Base-by-base conservation (phyloP, 2,113 vertebrate species). In the Engystomops pustulosus region DNA sequence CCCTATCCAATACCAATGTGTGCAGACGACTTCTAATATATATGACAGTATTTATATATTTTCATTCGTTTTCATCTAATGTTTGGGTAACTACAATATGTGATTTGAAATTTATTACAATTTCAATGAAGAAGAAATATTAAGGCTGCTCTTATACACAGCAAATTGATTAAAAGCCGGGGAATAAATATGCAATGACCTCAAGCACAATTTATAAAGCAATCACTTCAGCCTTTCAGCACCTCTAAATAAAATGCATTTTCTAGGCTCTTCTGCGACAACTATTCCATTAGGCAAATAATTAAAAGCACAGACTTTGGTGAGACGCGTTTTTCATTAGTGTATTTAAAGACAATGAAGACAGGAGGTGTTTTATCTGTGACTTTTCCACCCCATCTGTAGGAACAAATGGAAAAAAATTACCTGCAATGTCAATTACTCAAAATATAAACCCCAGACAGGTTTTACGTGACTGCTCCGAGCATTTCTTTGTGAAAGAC, bases 281-380 rank as follows among this genome's bases (percentile, higher is more conserved):
- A 30, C 44, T 30, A 32, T 74, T 45, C 23, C 71, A 74, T 74
- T 74, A 74, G 32, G 70, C 44, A 10, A 74, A 74, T 74, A 74
- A 49, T 74, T 74, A 30, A 32, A 74, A 74, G 71, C 14, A 32
- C 17, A 30, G 14, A 18, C 44, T 74, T 49, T 51, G 5, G 45
- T 32, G n/a, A 11, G 71, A 2, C 18, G 23, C 14, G 23, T 34
- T 49, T 74, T 49, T 74, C 41, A 72, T 47, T 25, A 72, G 44
- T 27, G 41, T 17, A 18, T 72, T 27, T 15, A 72, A 27, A 72
- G 44, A 47, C 44, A 72, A 18, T 34, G 11, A 65, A 65, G n/a
- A 8, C 45, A 47, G 70, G 12, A 30, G 23, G 7, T 45, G 25
- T 51, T 45, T 74, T 49, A 25, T 67, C 62, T 34, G 30, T 34